A percentile compares a stretch with the other conserved stretches of the same genome.
Evolutionary conservation across 2,888 invertebrate species (phyloP).

Genomic region (Drosophila bunnanda): DNA sequence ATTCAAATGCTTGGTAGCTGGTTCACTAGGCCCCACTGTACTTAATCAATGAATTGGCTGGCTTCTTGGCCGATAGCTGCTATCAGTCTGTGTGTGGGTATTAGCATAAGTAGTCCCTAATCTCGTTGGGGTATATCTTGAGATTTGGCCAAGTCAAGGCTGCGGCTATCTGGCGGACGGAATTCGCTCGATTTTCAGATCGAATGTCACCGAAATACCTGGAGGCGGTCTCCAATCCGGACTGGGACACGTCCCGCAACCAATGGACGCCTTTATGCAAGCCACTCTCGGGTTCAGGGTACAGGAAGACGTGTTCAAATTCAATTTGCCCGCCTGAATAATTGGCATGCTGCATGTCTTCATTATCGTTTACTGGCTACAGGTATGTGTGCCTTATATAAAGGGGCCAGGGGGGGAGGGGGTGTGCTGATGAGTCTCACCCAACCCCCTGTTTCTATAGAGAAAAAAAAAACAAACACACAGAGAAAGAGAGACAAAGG

Average conservation of each 20-base stretch:
- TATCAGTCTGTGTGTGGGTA: constrained; percentile 29
- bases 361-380: constrained; percentile 29
- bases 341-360: constrained; percentile 43
- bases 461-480: not conserved
- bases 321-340: constrained; percentile 40
- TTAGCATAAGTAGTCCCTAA: constrained; percentile 33
- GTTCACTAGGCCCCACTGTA: too few relatives aligned
- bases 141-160: constrained; percentile 15
- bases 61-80: constrained; percentile 18
- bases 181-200: constrained; percentile 32
- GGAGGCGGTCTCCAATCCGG: not conserved
- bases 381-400: constrained; percentile 33
- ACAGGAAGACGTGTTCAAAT: constrained; percentile 75
- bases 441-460: not conserved
- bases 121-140: constrained; percentile 5
- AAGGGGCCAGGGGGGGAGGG: not conserved
- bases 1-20: too few relatives aligned
- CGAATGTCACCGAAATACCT: constrained; percentile 1
- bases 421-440: not conserved
- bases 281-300: constrained; percentile 35
- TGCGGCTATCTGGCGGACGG: constrained; percentile 20
- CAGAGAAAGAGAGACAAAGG: constrained; percentile 17
- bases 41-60: constrained; percentile 2
- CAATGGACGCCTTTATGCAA: constrained; percentile 53
- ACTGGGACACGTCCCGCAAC: constrained; percentile 31